Base-by-base conservation (phyloP, 2,797 vertebrate species). In the Chrosomus eos region DNA sequence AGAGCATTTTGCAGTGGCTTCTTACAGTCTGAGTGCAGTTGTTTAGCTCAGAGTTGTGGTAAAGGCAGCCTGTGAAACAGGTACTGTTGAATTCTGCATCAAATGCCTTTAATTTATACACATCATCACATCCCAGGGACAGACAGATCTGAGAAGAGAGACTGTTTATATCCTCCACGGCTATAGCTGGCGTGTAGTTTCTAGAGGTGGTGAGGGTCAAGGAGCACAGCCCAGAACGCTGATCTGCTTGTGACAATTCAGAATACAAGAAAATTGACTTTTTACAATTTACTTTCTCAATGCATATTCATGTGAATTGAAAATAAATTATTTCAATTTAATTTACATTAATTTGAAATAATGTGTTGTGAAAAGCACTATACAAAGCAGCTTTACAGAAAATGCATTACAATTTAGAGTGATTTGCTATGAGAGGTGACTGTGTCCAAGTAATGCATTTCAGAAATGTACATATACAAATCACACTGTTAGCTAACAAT, bases 41-140 rank as follows among this genome's bases (percentile, higher is more conserved):
- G 28, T 26, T 31, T 40, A 89, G 81, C 60, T 85, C 60, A 8
- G 53, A 62, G 58, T 84, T 45, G 28, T n/a, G 16, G 78, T 89
- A 86, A 26, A 58, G 60, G 67, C 88, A 89, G 48, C 48, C 84
- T 38, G 83, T 78, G 43, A 89, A 51, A 80, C 88, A 89, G 51
- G 71, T 89, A 3, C 8, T 64, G 82, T 86, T 87, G n/a, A 31
- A 11, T 11, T 13, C 26, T 36, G n/a, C 67, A 45, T 53, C 19
- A 14, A 6, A n/a, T 7, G n/a, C 1, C 14, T 43, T 53, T 67
- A 86, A 36, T 26, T 79, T 48, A 75, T 84, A 68, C 19, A 86
- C 66, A 11, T 81, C 10, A 9, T 81, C 88, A 74, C 88, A 89
- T 73, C 84, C 86, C 16, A 87, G 60, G 31, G 66, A 62, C 72